Base-by-base conservation (phyloP, 2,888 invertebrate genomes). In the Biston betularia region DNA sequence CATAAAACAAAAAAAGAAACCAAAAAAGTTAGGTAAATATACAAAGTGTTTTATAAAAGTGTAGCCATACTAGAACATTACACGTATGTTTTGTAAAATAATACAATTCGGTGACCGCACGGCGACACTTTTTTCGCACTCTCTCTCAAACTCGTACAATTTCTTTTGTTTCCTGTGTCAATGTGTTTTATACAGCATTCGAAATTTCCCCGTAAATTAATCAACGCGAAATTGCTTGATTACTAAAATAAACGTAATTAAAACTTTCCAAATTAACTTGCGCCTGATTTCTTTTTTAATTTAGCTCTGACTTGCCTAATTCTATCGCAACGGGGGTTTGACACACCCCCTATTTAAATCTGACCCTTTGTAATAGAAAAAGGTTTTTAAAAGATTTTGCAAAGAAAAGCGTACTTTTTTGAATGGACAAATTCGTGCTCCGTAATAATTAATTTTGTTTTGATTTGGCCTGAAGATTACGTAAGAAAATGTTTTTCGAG, bases 271-370 rank as follows among this genome's bases (percentile, higher is more conserved):
- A 88, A 91, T 91, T 88, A 90, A 89, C 89, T 87, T 89, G 81
- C 84, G 85, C 86, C 89, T 85, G 89, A 93, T 93, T 92, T 92
- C 91, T 93, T 93, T 93, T 93, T 92, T 92, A 92, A 93, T 93
- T 93, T 90, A 81, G 83, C 77, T 78, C 86, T 84, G 88, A 85
- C 89, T 88, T 79, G 83, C 82, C 89, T 91, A 92, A 92, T 92
- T 91, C 84, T 82, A 85, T 81, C 84, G 80, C 91, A 76, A 81
- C 89, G 90, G 93, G 93, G 89, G 89, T 81, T 63, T 89, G 92
- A 91, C 92, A 87, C 87, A 86, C 92, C 93, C 92, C 84, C 82
- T 81, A 79, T 84, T 84, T 79, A 80, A 53, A 68, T 71, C 79
- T 83, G 86, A 84, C 85, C 88, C 86, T 88, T 89, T 88, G 87